Conservation (phyloP, 1,140 invertebrate genomes). For the Achatina immaculata region DNA sequence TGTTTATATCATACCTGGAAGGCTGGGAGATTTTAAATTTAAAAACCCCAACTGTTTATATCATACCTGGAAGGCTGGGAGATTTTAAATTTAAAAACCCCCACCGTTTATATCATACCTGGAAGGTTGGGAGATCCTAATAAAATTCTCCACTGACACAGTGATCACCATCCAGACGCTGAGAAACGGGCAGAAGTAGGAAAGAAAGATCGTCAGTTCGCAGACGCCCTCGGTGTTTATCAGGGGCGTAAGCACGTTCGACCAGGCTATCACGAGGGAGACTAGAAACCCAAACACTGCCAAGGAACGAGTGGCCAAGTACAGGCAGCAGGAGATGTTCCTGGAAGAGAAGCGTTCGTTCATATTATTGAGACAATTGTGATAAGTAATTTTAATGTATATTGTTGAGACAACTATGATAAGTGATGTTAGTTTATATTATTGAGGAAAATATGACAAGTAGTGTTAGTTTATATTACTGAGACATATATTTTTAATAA, state of each 20-base stretch:
- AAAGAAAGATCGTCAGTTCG: conserved; percentile 37
- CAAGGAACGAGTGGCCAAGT: conserved; percentile 38
- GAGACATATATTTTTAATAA: too few relatives aligned
- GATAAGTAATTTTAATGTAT: too few relatives aligned
- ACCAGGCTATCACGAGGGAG: conserved; percentile 35
- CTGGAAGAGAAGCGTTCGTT: too few relatives aligned
- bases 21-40: background rate
- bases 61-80: background rate
- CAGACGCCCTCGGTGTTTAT: conserved; percentile 31
- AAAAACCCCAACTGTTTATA: background rate
- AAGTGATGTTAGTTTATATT: too few relatives aligned
- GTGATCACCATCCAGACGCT: conserved; percentile 41
- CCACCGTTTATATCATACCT: background rate
- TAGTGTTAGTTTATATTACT: too few relatives aligned
- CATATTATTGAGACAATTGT: too few relatives aligned
- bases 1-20: background rate
- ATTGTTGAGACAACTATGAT: too few relatives aligned
- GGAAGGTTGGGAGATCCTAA: conserved; percentile 35
- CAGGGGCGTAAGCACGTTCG: conserved; percentile 7
- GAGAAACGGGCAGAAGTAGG: conserved; percentile 38
- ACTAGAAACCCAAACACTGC: conserved; percentile 42
- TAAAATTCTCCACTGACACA: conserved; percentile 40
- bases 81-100: too few relatives aligned
- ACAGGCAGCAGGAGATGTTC: conserved; percentile 46
- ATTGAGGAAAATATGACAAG: too few relatives aligned